phyloP scores from a whole-genome alignment of 2,888 invertebrate genomes.

The Cheilosia soror region DNA sequence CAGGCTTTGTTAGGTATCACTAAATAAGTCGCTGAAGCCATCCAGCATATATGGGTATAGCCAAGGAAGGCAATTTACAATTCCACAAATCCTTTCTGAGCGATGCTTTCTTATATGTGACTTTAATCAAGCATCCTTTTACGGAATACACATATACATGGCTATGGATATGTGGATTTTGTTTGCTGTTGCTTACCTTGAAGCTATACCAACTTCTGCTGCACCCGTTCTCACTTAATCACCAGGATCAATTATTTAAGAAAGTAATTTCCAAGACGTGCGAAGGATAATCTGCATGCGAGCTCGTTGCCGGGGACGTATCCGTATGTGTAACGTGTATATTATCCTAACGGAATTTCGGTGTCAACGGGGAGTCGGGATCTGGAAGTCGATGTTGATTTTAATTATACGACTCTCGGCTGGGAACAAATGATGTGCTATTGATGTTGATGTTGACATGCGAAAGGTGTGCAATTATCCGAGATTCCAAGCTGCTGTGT shows the following conservation, averaged over 20 bases:
- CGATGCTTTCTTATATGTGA: slow-evolving; percentile 46
- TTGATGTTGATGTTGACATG: slow-evolving; percentile 44
- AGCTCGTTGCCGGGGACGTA: slow-evolving; percentile 12
- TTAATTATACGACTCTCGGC: slow-evolving; percentile 60
- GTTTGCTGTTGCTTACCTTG: slow-evolving; percentile 65
- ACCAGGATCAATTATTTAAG: slow-evolving; percentile 74
- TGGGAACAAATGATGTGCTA: slow-evolving; percentile 59
- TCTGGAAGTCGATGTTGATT: slow-evolving; percentile 46
- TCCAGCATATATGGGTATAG: slow-evolving; percentile 1
- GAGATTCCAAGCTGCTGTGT: slow-evolving; percentile 3
- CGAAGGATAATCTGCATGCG: slow-evolving; percentile 69
- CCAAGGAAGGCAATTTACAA: slow-evolving; percentile 62
- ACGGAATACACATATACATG: not conserved
- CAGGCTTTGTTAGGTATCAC: not conserved
- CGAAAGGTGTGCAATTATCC: slow-evolving; percentile 20
- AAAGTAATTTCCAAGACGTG: slow-evolving; percentile 73
- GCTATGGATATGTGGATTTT: not conserved
- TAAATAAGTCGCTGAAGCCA: slow-evolving; percentile 38
- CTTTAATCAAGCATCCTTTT: slow-evolving; percentile 64
- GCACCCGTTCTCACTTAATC: slow-evolving; percentile 68
- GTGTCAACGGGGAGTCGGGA: not conserved
- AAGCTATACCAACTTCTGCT: slow-evolving; percentile 55
- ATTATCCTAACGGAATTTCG: slow-evolving; percentile 37
- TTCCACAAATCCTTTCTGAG: slow-evolving; percentile 53
- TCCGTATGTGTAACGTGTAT: slow-evolving; percentile 18